Conservation (phyloP, 2,113 vertebrate genomes). For the Centropus unirufus region DNA sequence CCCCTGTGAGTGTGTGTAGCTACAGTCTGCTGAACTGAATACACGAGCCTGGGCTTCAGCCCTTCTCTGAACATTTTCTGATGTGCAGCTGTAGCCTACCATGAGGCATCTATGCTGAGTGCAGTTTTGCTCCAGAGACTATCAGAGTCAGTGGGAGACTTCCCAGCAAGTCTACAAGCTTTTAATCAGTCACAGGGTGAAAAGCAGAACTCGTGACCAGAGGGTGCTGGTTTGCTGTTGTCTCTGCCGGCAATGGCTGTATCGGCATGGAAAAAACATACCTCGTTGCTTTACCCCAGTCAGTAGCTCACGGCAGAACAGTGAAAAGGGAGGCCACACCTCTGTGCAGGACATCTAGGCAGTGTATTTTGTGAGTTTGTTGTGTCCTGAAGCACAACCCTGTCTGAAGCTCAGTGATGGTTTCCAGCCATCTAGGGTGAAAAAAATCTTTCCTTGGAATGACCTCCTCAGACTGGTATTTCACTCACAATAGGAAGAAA, state of each 20-base stretch:
- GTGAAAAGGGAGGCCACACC: neutral
- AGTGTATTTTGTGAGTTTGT: neutral
- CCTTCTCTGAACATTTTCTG: fast-evolving
- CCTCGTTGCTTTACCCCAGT: neutral
- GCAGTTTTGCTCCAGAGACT: neutral
- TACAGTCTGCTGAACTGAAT: fast-evolving
- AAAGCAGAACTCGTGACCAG: neutral
- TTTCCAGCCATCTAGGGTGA: neutral
- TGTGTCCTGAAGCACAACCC: neutral
- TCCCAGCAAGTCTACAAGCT: neutral
- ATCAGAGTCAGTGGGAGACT: neutral
- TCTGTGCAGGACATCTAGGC: neutral
- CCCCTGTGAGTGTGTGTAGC: neutral
- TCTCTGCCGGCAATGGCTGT: neutral
- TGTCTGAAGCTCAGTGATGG: neutral
- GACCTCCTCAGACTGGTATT: conserved; percentile 17
- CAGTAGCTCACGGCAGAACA: neutral
- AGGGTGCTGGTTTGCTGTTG: neutral
- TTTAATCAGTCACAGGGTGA: neutral
- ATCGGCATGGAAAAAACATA: neutral
- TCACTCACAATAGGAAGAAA: neutral
- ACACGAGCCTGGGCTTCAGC: neutral
- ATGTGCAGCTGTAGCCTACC: neutral
- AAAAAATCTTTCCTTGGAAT: conserved; percentile 11
- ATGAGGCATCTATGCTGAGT: neutral